These are phyloP conservation scores for Stomatorhinus ivindoensis DNA, from an alignment of 2,113 vertebrate species.

Conservation along the genomic window DNA sequence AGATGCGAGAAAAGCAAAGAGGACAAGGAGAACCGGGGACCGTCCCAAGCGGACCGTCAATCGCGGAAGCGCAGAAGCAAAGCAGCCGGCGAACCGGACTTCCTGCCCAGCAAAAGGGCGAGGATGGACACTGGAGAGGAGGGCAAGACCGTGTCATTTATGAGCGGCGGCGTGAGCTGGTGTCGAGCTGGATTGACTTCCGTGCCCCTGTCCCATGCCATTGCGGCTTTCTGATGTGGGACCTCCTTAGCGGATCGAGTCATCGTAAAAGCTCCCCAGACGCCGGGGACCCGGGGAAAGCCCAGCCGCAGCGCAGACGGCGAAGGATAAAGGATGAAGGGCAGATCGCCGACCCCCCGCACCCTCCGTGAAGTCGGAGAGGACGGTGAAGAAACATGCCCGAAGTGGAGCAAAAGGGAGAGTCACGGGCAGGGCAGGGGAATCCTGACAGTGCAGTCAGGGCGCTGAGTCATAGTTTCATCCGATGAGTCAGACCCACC, in stretches of 20 bases:
- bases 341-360: not conserved
- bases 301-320: slow-evolving; percentile 15
- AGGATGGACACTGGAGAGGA: slow-evolving; percentile 46
- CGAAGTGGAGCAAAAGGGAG: not conserved
- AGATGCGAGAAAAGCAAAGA: slow-evolving; percentile 5
- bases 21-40: slow-evolving; percentile 29
- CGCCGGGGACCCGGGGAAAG: slow-evolving; percentile 22
- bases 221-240: slow-evolving; percentile 52
- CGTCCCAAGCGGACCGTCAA: slow-evolving; percentile 12
- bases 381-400: not conserved
- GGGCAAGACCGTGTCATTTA: not conserved
- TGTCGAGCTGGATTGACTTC: slow-evolving; percentile 37
- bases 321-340: not conserved
- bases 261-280: slow-evolving; percentile 20
- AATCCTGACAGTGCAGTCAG: not conserved
- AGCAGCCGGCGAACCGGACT: slow-evolving; percentile 41
- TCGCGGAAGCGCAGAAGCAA: slow-evolving; percentile 57
- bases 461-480: not conserved
- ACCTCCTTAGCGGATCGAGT: too few relatives aligned
- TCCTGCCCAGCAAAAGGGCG: slow-evolving; percentile 62
- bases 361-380: not conserved
- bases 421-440: not conserved
- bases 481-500: not conserved
- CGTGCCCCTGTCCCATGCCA: slow-evolving; percentile 45
- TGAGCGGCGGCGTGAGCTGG: slow-evolving; percentile 21